Evolutionary conservation across 2,888 invertebrate genomes (phyloP).

Genomic region (Dichetophora obliterata): DNA sequence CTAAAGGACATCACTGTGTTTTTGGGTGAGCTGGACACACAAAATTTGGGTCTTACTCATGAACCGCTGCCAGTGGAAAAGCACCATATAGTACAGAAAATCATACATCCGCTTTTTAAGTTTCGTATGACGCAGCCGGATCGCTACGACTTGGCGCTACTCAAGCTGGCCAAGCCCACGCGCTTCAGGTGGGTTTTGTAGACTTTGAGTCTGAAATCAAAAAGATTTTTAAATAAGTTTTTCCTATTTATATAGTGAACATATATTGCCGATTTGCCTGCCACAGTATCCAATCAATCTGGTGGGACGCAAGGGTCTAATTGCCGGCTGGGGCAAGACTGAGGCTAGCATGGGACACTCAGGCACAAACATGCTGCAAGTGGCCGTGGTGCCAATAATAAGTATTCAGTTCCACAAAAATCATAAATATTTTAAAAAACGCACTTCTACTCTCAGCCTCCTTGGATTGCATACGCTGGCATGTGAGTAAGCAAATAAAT

Average conservation of each 20-base stretch:
- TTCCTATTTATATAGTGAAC: slow-evolving; percentile 62
- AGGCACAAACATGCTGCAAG: slow-evolving; percentile 84
- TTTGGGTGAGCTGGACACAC: slow-evolving; percentile 85
- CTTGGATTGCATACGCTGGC: slow-evolving; percentile 84
- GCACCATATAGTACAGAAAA: slow-evolving; percentile 79
- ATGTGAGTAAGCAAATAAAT: slow-evolving; percentile 82
- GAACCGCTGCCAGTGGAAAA: slow-evolving; percentile 78
- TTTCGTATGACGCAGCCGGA: slow-evolving; percentile 88
- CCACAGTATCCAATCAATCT: slow-evolving; percentile 72
- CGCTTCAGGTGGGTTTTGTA: slow-evolving; percentile 62
- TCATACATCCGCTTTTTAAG: slow-evolving; percentile 84
- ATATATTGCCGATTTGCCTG: slow-evolving; percentile 85
- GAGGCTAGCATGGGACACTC: slow-evolving; percentile 80
- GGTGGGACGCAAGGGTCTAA: slow-evolving; percentile 74
- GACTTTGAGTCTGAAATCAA: neutral
- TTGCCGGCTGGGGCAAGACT: slow-evolving; percentile 89
- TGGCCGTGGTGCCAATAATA: slow-evolving; percentile 85
- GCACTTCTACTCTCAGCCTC: slow-evolving; percentile 56
- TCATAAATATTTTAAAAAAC: too few relatives aligned
- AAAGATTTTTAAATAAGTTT: neutral
- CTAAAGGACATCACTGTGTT: slow-evolving; percentile 82
- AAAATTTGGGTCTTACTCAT: slow-evolving; percentile 75
- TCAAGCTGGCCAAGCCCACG: slow-evolving; percentile 79
- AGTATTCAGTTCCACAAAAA: slow-evolving; percentile 72
- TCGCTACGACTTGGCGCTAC: slow-evolving; percentile 82